Base-by-base conservation (phyloP, 2,888 invertebrate genomes). In the Colletes collaris region DNA sequence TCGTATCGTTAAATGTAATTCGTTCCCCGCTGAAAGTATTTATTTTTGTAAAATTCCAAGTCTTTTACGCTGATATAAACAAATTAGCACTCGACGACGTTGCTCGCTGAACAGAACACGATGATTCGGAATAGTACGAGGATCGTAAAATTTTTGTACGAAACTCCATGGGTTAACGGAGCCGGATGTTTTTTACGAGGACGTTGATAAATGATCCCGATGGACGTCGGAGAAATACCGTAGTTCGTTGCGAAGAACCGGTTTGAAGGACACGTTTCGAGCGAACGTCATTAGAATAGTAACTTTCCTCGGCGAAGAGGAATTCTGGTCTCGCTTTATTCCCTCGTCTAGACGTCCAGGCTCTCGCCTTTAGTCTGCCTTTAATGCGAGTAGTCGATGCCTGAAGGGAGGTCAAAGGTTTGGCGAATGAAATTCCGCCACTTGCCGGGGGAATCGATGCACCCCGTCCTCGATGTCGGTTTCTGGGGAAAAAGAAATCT, bases 231-330 rank as follows among this genome's bases (percentile, higher is more conserved):
- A 52, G 46, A 65, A 56, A 65, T 65, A 19, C 72, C 46, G 56
- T 37, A 44, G 19, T n/a, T 53, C 44, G 10, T 10, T 49, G 49
- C 37, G 56, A 49, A 56, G 60, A 71, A 71, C 62, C 46, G 53
- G 73, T 72, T 65, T 65, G 59, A 56, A 72, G 73, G 73, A 72
- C 62, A 49, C 62, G 74, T 62, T 56, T 50, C 56, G 49, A 56
- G 49, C 40, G 73, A 62, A 72, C 74, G 62, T 72, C 73, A 68
- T 68, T 68, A 72, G 58, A 67, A 72, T 59, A 44, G 50, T 49
- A 58, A 52, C 58, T 56, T 72, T 67, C 68, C 35, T 59, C 58
- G 40, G 16, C 10, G 58, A 44, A 27, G 40, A 52, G 44, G 58
- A 72, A 68, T 72, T 67, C 58, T 56, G 37, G 13, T 37, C 7